Conservation (phyloP, 2,113 vertebrate species). For the Bujurquina vittata region DNA sequence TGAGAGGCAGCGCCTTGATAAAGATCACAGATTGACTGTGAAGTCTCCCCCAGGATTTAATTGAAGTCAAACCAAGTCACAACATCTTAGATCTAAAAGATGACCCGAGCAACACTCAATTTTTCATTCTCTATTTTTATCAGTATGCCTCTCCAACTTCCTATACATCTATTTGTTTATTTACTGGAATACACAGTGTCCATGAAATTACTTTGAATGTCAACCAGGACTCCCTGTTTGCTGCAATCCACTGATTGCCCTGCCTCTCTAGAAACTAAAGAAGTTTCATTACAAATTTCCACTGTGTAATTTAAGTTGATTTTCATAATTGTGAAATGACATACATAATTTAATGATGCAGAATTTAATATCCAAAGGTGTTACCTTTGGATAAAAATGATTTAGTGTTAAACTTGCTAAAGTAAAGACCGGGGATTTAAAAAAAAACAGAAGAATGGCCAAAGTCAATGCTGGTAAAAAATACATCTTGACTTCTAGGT, state of each 20-base stretch:
- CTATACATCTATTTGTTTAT: conserved; percentile 41
- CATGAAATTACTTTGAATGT: conserved; percentile 65
- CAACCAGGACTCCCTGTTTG: conserved; percentile 34
- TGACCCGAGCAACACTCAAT: conserved; percentile 74
- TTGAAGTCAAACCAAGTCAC: conserved; percentile 85
- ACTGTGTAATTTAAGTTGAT: not conserved
- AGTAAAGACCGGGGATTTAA: not conserved
- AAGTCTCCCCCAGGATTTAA: conserved; percentile 82
- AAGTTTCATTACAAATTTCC: not conserved
- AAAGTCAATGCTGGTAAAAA: not conserved
- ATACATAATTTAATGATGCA: not conserved
- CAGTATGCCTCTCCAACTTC: conserved; percentile 19
- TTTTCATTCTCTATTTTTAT: conserved; percentile 66
- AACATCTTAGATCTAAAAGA: conserved; percentile 81
- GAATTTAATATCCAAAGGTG: not conserved
- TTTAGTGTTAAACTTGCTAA: not conserved
- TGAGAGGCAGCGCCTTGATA: conserved; percentile 79
- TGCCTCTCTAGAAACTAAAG: not conserved
- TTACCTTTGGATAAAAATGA: not conserved
- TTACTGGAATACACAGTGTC: conserved; percentile 61
- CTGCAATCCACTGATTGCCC: conserved; percentile 16
- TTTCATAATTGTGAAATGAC: not conserved
- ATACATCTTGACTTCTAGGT: not conserved
- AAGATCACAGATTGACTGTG: conserved; percentile 82
- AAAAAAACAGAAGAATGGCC: not conserved